These are phyloP conservation scores for Orchesella flavescens DNA, from an alignment of 2,888 invertebrate species.

Conservation along the genomic window DNA sequence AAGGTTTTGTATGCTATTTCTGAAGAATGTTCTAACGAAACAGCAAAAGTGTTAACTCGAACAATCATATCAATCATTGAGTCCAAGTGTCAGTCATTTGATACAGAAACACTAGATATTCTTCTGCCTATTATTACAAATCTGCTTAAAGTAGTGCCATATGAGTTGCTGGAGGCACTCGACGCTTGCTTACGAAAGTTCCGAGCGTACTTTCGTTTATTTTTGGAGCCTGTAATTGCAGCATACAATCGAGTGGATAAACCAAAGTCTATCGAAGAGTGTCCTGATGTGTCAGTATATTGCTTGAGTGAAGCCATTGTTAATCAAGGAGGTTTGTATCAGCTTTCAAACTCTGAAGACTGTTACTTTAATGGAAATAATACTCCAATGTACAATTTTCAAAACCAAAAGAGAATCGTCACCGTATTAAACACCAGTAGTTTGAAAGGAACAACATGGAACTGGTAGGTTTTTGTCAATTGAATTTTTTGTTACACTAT, in stretches of 20 bases:
- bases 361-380: conserved; percentile 47
- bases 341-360: conserved; percentile 35
- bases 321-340: conserved; percentile 60
- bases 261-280: not conserved
- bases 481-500: not conserved
- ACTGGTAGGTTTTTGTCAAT: conserved; percentile 59
- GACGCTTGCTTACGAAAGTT: conserved; percentile 36
- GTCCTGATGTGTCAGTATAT: conserved; percentile 14
- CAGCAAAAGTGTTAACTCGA: not conserved
- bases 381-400: conserved; percentile 51
- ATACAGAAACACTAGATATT: conserved; percentile 28
- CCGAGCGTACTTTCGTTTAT: conserved; percentile 56
- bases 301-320: conserved; percentile 63
- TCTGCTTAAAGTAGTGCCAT: conserved; percentile 11
- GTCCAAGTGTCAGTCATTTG: conserved; percentile 35
- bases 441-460: conserved; percentile 46
- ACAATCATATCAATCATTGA: conserved; percentile 30
- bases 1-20: conserved; percentile 35
- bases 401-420: conserved; percentile 49
- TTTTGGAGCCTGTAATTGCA: conserved; percentile 50
- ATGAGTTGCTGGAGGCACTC: conserved; percentile 20
- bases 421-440: conserved; percentile 50
- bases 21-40: not conserved
- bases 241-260: conserved; percentile 42
- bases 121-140: conserved; percentile 29